These are phyloP conservation scores for Microctonus aethiopoides DNA, from an alignment of 2,888 invertebrate genomes.

Conservation along the genomic window DNA sequence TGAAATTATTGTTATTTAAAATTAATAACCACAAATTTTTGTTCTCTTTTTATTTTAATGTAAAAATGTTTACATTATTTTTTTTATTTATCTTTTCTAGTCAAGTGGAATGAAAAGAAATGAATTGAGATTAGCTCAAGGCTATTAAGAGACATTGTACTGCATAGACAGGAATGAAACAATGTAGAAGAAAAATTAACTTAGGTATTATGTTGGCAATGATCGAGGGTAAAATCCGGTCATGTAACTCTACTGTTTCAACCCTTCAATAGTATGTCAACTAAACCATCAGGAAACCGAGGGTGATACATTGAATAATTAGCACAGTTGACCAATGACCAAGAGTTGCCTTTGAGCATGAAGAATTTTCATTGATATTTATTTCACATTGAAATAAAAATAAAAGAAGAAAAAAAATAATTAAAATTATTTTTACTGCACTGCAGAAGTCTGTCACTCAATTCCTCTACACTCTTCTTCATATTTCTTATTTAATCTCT, in stretches of 20 bases:
- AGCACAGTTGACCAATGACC: conserved; percentile 39
- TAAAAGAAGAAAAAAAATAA: not conserved
- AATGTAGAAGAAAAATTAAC: too few species aligned
- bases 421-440: not conserved
- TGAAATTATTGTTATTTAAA: too few species aligned
- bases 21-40: too few species aligned
- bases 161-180: not conserved
- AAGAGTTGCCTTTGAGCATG: conserved; percentile 20
- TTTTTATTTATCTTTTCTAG: not conserved
- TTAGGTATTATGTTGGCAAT: conserved; percentile 25
- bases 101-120: conserved; percentile 22
- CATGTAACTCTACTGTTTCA: conserved; percentile 39
- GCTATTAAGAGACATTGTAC: conserved; percentile 30
- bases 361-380: conserved; percentile 39
- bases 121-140: conserved; percentile 49
- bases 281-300: conserved; percentile 41
- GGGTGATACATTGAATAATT: conserved; percentile 32
- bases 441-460: not conserved
- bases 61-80: too few species aligned
- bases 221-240: conserved; percentile 1
- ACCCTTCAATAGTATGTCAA: conserved; percentile 42
- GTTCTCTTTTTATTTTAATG: too few species aligned
- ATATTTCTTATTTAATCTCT: not conserved
- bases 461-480: not conserved
- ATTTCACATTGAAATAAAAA: not conserved